Percentiles rank a stretch among this genome's conserved stretches.
These are phyloP conservation scores for Drosophila fulvimacula DNA, from an alignment of 2,888 invertebrate genomes.

Conservation along the genomic window DNA sequence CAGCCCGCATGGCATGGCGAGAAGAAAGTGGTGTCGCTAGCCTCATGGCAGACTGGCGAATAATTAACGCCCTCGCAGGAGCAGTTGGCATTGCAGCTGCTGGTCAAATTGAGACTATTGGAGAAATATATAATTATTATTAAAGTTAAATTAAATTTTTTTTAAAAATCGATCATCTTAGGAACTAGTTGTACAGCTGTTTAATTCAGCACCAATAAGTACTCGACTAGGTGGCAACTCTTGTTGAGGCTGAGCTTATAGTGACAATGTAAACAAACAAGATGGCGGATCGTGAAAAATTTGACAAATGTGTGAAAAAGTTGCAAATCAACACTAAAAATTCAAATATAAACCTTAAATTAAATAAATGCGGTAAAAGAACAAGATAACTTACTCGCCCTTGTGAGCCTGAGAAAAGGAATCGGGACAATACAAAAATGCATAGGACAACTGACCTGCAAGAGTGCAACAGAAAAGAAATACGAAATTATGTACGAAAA, in stretches of 20 bases:
- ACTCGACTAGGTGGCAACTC: slow-evolving; percentile 6
- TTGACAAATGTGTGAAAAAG: neutral
- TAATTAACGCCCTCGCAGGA: slow-evolving; percentile 87
- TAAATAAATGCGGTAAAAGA: neutral
- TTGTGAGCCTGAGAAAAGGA: slow-evolving; percentile 69
- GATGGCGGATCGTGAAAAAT: neutral
- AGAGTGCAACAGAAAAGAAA: neutral
- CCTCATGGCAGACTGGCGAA: slow-evolving; percentile 88
- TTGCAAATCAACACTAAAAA: neutral
- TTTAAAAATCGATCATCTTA: too few species aligned
- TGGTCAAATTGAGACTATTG: slow-evolving; percentile 86
- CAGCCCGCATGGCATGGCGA: slow-evolving; percentile 92
- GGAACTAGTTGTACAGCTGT: neutral
- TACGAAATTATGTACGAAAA: too few species aligned
- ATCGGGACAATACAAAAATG: slow-evolving; percentile 86
- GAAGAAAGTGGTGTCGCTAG: slow-evolving; percentile 87
- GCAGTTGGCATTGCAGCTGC: slow-evolving; percentile 87
- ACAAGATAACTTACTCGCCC: slow-evolving; percentile 47
- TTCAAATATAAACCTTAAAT: neutral
- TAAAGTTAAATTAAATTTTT: too few species aligned
- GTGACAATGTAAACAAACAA: neutral
- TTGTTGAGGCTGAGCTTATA: slow-evolving; percentile 8
- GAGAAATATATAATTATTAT: too few species aligned
- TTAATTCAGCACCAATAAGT: neutral
- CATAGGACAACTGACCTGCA: slow-evolving; percentile 86